Conservation (phyloP, 2,113 vertebrate genomes). For the Sinocyclocheilus maitianheensis region DNA sequence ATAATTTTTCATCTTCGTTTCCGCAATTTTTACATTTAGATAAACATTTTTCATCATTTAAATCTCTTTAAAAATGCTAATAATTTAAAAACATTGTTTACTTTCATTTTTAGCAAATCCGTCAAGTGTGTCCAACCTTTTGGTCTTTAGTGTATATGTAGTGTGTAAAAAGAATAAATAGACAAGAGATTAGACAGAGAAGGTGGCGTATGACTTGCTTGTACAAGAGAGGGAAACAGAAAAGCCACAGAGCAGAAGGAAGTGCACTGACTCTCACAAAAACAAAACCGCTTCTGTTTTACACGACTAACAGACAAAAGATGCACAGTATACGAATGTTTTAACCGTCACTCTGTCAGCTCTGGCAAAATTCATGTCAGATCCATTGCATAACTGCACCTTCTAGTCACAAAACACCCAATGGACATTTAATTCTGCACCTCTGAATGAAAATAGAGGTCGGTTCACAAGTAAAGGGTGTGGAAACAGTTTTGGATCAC, state of each 20-base stretch:
- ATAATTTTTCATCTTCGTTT: no score
- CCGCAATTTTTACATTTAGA: background rate
- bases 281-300: background rate
- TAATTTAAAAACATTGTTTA: background rate
- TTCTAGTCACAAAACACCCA: background rate
- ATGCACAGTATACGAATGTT: background rate
- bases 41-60: no score
- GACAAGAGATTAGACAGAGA: background rate
- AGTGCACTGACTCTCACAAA: constrained; percentile 8
- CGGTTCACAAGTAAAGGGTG: constrained; percentile 30
- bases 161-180: constrained; percentile 7
- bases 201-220: constrained; percentile 3
- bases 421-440: background rate
- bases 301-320: background rate
- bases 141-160: constrained; percentile 1
- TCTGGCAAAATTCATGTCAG: background rate
- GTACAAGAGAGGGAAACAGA: constrained; percentile 23
- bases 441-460: constrained; percentile 1
- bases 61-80: background rate
- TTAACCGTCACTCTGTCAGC: background rate
- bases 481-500: constrained; percentile 25
- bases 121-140: background rate
- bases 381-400: background rate
- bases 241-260: constrained; percentile 35
- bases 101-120: background rate